phyloP scores from a whole-genome alignment of 2,888 invertebrate genomes.

The Euplexia lucipara region DNA sequence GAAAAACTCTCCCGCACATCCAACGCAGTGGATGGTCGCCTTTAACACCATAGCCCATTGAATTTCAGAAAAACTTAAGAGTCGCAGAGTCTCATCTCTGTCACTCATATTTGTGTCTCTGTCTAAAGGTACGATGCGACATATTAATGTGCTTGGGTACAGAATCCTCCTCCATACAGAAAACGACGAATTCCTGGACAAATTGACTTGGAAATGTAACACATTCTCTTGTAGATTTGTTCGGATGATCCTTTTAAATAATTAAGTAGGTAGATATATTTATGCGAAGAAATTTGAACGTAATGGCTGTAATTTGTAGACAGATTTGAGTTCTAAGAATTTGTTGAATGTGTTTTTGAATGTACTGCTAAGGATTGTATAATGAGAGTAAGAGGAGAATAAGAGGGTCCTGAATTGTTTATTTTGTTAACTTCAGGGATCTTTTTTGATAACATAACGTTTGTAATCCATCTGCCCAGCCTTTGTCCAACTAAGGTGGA shows the following conservation, averaged over 20 bases:
- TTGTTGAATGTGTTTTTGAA: background rate
- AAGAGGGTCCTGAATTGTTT: background rate
- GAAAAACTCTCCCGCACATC: no score
- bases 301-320: slow-evolving; percentile 11
- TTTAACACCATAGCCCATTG: no score
- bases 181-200: slow-evolving; percentile 62
- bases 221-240: slow-evolving; percentile 52
- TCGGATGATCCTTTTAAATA: slow-evolving; percentile 60
- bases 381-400: background rate
- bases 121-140: background rate
- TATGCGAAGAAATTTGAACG: slow-evolving; percentile 24
- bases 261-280: slow-evolving; percentile 64
- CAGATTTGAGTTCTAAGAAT: slow-evolving; percentile 15
- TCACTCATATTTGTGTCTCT: background rate
- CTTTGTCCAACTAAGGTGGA: no score
- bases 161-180: slow-evolving; percentile 61
- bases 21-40: no score
- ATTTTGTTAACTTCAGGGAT: background rate
- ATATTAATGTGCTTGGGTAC: background rate
- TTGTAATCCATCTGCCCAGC: no score
- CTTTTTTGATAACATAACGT: background rate
- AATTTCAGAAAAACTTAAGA: no score
- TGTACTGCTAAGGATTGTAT: background rate
- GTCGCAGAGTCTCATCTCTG: background rate
- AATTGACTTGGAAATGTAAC: slow-evolving; percentile 60